Base-by-base conservation (phyloP, 2,888 invertebrate genomes). In the Melanotus villosus region DNA sequence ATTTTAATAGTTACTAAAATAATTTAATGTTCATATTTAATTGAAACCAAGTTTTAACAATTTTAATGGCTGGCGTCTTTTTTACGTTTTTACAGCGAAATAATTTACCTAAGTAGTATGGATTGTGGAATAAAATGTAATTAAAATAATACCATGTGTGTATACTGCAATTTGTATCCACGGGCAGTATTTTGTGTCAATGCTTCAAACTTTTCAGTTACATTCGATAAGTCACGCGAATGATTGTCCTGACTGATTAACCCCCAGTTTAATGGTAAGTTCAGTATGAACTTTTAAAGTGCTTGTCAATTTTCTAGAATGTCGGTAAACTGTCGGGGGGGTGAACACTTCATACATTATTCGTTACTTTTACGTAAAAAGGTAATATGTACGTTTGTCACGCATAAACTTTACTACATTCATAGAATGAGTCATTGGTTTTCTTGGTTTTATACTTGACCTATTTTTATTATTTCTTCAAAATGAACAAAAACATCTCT, bases 201-300 rank as follows among this genome's bases (percentile, higher is more conserved):
- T 62, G 36, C 47, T 62, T 52, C 26, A 50, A 62, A 62, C 50
- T 7, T n/a, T 60, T 34, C 34, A 60, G 43, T 21, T 60, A 60
- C 21, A 36, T 32, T 34, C 32, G 26, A 14, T 9, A 16, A 60
- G 59, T 62, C 62, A 62, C 62, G 62, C 62, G 23, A 59, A 52
- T 32, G 52, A 52, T 52, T 52, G 19, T 32, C 16, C n/a, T 10
- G 32, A 16, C 9, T 16, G 52, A 52, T 52, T 52, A 52, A 18
- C 32, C 9, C 14, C 26, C 10, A 45, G 45, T 21, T 45, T 14
- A 19, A 16, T 45, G 19, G 21, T 21, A 10, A n/a, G n/a, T 45
- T 19, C 10, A 34, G 16, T 41, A 16, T 23, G n/a, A 47, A 18
- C 4, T 14, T 1, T 26, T 3, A 10, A 43, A 47, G 47, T 9